phyloP scores from a whole-genome alignment of 2,113 vertebrate species.

The Chloebia gouldiae region DNA sequence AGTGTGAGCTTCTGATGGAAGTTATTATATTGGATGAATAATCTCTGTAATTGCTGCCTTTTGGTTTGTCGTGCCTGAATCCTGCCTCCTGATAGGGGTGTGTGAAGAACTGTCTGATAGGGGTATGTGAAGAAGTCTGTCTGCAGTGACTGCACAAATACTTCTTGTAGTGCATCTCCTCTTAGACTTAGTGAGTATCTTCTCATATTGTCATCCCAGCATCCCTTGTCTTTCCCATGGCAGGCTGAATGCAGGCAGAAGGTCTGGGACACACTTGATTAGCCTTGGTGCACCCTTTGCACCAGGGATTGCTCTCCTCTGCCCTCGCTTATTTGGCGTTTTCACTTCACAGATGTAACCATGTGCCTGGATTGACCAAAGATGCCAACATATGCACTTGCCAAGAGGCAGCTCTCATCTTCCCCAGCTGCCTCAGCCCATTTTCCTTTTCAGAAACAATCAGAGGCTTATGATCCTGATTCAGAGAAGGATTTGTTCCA shows the following conservation, averaged over 20 bases:
- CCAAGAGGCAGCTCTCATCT: conserved; percentile 3
- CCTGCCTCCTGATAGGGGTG: not conserved
- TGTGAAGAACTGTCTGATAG: not conserved
- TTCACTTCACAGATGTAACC: not conserved
- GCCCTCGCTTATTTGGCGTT: not conserved
- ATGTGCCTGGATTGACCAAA: not conserved
- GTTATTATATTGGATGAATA: not conserved
- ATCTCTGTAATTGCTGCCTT: not conserved
- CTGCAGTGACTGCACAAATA: not conserved
- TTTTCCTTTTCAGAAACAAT: not conserved
- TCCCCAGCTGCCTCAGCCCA: not conserved
- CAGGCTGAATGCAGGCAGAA: not conserved
- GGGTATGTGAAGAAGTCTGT: not conserved
- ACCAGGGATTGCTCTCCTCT: not conserved
- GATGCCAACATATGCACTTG: not conserved
- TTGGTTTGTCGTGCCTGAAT: not conserved
- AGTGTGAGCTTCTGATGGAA: not conserved
- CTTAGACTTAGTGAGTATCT: not conserved
- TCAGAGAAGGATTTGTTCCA: not conserved
- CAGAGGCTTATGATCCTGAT: not conserved
- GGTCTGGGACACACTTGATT: not conserved
- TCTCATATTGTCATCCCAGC: not conserved
- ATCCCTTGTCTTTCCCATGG: not conserved
- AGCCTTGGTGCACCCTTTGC: not conserved
- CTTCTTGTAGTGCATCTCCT: not conserved